Evolutionary conservation across 2,888 invertebrate species (phyloP), one percentile per base, ranked within the genome.

Genomic region (Sminthurinus aureus): DNA sequence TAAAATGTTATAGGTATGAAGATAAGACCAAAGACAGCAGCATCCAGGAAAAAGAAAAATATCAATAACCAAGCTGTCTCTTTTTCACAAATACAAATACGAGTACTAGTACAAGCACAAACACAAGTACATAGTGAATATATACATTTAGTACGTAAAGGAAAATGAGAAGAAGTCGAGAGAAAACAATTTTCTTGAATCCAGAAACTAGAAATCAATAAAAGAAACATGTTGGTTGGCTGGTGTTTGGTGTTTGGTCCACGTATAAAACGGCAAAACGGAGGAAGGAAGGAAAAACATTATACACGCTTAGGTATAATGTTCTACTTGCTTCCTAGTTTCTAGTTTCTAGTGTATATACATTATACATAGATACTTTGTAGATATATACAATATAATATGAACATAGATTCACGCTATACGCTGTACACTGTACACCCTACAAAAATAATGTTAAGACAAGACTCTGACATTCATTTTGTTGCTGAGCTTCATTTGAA

Each of bases 391-490:
- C 38, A 38, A 6, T 6, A 38, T n/a, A n/a, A n/a, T n/a, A 38
- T 38, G 38, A 4, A 38, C 38, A 38, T 38, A 38, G 3, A 38
- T 38, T n/a, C n/a, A n/a, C n/a, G n/a, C n/a, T n/a, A n/a, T n/a
- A n/a, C n/a, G n/a, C n/a, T n/a, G n/a, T n/a, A n/a, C n/a, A 66
- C 8, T 66, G 2, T 66, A 69, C 15, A 9, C 69, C 20, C n/a
- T 69, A n/a, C 69, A 20, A 69, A 24, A 15, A 73, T 69, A 24
- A 22, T 26, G 26, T 73, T 26, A 73, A 73, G 73, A 15, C 26
- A 26, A 73, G 73, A 73, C 22, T 22, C 73, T 73, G 73, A 15
- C 73, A 73, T 73, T 73, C 73, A 73, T 73, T 73, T 73, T 73
- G 15, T 24, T 73, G 2, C 18, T 58, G 4, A 58, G 58, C 15